These are phyloP conservation scores for Micoletzkya japonica DNA, from an alignment of 2,888 invertebrate genomes.

Conservation along the genomic window DNA sequence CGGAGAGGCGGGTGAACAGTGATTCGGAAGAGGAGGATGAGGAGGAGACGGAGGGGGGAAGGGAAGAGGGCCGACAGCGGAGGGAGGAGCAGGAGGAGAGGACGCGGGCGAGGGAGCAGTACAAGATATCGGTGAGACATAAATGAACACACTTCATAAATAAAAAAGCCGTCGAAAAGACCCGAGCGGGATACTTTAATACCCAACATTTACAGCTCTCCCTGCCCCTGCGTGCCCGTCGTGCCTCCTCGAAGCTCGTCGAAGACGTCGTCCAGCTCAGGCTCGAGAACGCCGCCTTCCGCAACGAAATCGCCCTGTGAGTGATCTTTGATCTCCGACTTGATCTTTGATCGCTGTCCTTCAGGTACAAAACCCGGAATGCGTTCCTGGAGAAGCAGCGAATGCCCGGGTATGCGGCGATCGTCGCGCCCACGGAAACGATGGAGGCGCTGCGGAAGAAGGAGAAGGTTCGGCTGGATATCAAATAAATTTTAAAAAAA, in stretches of 20 bases:
- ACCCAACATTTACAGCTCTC: slow-evolving; percentile 16
- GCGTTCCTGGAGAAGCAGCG: slow-evolving; percentile 21
- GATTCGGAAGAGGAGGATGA: slow-evolving; percentile 15
- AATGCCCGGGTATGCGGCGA: slow-evolving; percentile 1
- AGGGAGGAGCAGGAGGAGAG: slow-evolving; percentile 1
- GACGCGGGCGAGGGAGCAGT: background rate
- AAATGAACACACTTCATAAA: background rate
- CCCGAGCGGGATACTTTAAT: no score
- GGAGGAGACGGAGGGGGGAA: background rate
- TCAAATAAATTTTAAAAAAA: background rate
- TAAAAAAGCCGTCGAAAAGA: no score
- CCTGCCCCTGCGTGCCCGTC: slow-evolving; percentile 19
- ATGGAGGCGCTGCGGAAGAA: slow-evolving; percentile 46
- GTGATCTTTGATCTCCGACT: background rate
- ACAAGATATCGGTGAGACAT: background rate
- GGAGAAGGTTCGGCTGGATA: slow-evolving; percentile 35
- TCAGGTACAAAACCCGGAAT: slow-evolving; percentile 2
- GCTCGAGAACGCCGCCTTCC: slow-evolving; percentile 9
- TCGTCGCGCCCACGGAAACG: slow-evolving; percentile 35
- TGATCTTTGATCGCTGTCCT: background rate
- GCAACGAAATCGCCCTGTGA: slow-evolving; percentile 17
- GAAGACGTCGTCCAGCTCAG: slow-evolving; percentile 23
- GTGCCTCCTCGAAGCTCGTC: slow-evolving; percentile 9
- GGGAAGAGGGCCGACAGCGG: background rate
- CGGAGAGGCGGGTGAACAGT: background rate